Conservation (phyloP, 2,113 vertebrate species). For the Gulo gulo region DNA sequence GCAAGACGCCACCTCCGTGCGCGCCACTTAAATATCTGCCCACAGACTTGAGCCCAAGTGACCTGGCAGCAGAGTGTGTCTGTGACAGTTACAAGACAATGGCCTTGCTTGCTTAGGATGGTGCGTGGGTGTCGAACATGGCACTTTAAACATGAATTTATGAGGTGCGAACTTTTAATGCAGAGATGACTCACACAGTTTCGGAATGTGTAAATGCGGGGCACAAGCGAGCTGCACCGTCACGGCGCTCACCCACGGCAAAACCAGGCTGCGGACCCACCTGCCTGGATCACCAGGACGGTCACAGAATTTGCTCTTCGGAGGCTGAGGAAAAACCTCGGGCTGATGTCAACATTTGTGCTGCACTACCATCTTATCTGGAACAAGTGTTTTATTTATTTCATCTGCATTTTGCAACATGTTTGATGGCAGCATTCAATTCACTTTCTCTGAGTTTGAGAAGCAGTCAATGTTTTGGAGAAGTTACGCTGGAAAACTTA, state of each 20-base stretch:
- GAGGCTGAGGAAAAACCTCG: background rate
- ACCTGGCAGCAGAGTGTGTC: slow-evolving; percentile 37
- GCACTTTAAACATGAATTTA: slow-evolving; percentile 60
- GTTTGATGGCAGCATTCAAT: background rate
- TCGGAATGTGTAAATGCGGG: slow-evolving; percentile 73
- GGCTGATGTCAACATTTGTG: background rate
- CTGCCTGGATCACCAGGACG: slow-evolving; percentile 34
- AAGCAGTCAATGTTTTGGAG: background rate
- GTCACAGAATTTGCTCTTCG: background rate
- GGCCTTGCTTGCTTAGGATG: slow-evolving; percentile 40
- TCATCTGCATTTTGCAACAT: background rate
- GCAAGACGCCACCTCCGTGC: slow-evolving; percentile 65
- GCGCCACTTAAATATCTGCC: slow-evolving; percentile 43
- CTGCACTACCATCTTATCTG: background rate
- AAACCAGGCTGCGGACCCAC: background rate
- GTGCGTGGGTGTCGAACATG: slow-evolving; percentile 62
- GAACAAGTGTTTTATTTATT: background rate
- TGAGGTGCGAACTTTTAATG: slow-evolving; percentile 63
- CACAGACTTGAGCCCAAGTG: slow-evolving; percentile 38
- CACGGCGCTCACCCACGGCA: slow-evolving; percentile 39
- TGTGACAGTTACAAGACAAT: slow-evolving; percentile 35
- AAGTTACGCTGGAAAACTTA: background rate
- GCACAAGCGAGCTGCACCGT: background rate
- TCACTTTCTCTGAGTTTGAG: background rate
- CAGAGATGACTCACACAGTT: slow-evolving; percentile 75